A percentile compares a stretch with the other conserved stretches of the same genome.
Evolutionary conservation across 2,888 invertebrate genomes (phyloP).

Genomic region (Watsonalla binaria): DNA sequence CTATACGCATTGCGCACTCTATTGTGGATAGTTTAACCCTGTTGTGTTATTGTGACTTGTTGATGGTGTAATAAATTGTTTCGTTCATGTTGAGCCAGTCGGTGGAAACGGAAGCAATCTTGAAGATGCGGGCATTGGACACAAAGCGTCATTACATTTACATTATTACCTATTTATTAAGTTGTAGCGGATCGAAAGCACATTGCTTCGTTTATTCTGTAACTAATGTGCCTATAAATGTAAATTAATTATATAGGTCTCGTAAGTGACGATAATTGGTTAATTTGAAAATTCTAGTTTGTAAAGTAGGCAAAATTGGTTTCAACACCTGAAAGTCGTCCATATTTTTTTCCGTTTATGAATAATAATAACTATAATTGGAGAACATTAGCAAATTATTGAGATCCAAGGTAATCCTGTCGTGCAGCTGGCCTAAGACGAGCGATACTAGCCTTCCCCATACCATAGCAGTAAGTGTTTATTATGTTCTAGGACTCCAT

Average conservation of each 20-base stretch:
- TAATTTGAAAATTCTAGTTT: constrained; percentile 61
- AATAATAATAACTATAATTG: constrained; percentile 36
- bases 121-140: constrained; percentile 71
- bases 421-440: constrained; percentile 62
- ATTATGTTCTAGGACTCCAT: constrained; percentile 49
- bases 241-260: constrained; percentile 73
- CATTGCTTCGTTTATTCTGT: constrained; percentile 71
- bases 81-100: constrained; percentile 49
- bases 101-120: constrained; percentile 50
- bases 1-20: constrained; percentile 45
- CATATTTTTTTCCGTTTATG: constrained; percentile 31
- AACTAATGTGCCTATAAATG: constrained; percentile 78
- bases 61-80: constrained; percentile 61
- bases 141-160: constrained; percentile 54
- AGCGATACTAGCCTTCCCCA: constrained; percentile 45
- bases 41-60: constrained; percentile 55
- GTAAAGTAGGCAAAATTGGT: constrained; percentile 44
- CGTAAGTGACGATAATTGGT: constrained; percentile 65
- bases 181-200: constrained; percentile 74
- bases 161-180: constrained; percentile 55
- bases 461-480: constrained; percentile 50
- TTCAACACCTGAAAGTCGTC: constrained; percentile 38
- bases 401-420: constrained; percentile 35
- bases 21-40: constrained; percentile 40
- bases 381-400: constrained; percentile 38